Evolutionary conservation across 2,797 vertebrate genomes (phyloP), one percentile per base, ranked within the genome.

Genomic region (Tiaroga cobitis): DNA sequence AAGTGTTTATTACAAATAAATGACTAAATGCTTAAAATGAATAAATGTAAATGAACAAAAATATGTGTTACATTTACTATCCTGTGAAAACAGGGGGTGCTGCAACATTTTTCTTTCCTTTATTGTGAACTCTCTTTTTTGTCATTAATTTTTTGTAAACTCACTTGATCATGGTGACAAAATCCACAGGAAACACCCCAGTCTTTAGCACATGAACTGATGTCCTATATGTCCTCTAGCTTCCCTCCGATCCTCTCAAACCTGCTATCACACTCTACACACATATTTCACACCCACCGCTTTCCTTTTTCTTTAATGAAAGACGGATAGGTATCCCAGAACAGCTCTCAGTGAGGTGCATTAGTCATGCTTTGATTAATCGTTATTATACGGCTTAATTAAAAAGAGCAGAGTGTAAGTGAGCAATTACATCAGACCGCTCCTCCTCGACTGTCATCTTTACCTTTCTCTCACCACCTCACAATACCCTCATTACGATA

Each of bases 301-400:
- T 21, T 54, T 54, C 6, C 29, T 70, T 73, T 39, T 43, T 34
- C 69, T 59, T 72, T 26, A 69, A 77, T 76, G 73, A 81, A 76
- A 81, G 81, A 43, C 16, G 76, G 74, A 72, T 79, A 70, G n/a
- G 2, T 26, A 79, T 34, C 63, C 37, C 39, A 59, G 72, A 68
- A 24, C 32, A 54, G 56, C 72, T 80, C 54, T 76, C 34, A 19
- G 34, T 56, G 72, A 51, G 68, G 63, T 80, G 72, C 34, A 51
- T 82, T 83, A 83, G 65, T 87, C 61, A 77, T 80, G 37, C 54
- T 82, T 87, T 88, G 68, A 87, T 90, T 86, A 84, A 82, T 65
- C 68, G 7, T 51, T 75, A 61, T 80, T 76, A 70, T 86, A 81
- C 21, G 13, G 59, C 51, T 82, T 89, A 87, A 89, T 87, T 87